Evolutionary conservation across 2,888 invertebrate genomes (phyloP).

Genomic region (Tiliacea aurago): DNA sequence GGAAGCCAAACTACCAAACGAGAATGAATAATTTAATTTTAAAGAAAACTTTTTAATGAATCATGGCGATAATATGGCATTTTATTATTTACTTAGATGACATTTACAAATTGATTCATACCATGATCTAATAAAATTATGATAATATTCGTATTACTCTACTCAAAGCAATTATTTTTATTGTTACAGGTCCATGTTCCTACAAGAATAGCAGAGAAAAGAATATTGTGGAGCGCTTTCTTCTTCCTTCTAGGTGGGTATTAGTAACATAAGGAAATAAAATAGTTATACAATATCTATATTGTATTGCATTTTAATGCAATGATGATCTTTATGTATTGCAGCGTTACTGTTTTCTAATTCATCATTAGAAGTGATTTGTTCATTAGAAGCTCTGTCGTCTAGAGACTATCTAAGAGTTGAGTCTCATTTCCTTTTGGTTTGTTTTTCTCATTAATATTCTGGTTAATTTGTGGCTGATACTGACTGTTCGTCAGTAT

Average conservation of each 20-base stretch:
- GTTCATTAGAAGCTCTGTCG: neutral
- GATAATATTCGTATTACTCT: neutral
- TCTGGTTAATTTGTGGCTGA: too few relatives aligned
- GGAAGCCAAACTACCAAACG: neutral
- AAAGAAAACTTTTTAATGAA: constrained; percentile 2
- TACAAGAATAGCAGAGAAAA: constrained; percentile 61
- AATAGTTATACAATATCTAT: neutral
- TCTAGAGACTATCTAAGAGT: neutral
- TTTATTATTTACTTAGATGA: neutral
- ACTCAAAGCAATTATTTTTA: constrained; percentile 8
- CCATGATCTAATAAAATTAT: constrained; percentile 5
- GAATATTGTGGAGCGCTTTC: constrained; percentile 59
- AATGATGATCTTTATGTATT: neutral
- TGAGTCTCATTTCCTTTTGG: neutral
- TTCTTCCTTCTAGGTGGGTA: constrained; percentile 73
- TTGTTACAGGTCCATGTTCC: constrained; percentile 72
- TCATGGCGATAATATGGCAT: neutral
- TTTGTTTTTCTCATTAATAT: neutral
- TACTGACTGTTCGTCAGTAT: neutral
- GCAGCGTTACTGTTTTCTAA: neutral
- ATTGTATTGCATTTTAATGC: too few relatives aligned
- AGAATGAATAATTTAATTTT: neutral
- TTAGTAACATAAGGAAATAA: neutral
- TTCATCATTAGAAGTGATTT: neutral
- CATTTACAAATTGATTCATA: constrained; percentile 19